Percentiles rank a stretch among this genome's conserved stretches.
Conservation (phyloP, 2,888 invertebrate genomes). For the Luperina testacea region DNA sequence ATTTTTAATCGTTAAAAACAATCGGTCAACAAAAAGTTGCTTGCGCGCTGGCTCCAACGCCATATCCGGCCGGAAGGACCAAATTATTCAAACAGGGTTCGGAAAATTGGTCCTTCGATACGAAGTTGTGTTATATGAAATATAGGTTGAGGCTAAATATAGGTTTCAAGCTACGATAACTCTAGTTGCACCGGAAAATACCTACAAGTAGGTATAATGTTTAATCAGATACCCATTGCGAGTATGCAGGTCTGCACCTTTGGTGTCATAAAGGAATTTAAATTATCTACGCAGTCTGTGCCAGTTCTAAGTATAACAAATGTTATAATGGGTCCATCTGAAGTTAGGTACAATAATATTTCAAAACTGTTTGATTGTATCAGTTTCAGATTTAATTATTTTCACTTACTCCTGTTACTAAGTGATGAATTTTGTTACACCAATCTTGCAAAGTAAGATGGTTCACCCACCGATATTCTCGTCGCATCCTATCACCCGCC, state of each 20-base stretch:
- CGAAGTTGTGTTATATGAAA: neutral
- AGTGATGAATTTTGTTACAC: neutral
- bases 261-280: neutral
- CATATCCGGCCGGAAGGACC: slow-evolving; percentile 11
- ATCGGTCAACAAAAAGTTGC: no score
- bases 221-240: neutral
- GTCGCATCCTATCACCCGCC: neutral
- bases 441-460: neutral
- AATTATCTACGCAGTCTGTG: neutral
- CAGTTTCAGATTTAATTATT: neutral
- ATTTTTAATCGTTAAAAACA: no score
- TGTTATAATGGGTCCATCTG: slow-evolving; percentile 36
- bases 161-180: neutral
- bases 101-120: neutral
- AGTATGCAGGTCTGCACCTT: neutral
- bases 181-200: neutral
- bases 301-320: slow-evolving; percentile 5
- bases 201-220: neutral
- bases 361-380: slow-evolving; percentile 17
- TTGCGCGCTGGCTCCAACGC: no score
- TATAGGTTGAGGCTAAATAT: no score
- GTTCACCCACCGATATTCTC: neutral
- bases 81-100: neutral
- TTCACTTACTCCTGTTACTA: neutral
- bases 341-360: slow-evolving; percentile 9